Base-by-base conservation (phyloP, 2,888 invertebrate species). In the Tubulanus polymorphus region DNA sequence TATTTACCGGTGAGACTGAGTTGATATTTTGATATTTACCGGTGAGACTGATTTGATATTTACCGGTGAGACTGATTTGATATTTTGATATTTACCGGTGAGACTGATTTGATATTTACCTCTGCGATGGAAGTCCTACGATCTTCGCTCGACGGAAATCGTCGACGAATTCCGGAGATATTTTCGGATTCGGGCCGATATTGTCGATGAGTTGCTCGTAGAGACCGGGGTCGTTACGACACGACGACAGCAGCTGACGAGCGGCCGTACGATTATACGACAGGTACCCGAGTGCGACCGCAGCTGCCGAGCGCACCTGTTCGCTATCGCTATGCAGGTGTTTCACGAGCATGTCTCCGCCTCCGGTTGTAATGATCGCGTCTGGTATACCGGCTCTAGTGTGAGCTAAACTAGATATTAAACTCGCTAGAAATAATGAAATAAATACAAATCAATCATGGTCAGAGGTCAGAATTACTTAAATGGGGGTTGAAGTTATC, bases 361-460 rank as follows among this genome's bases (percentile, higher is more conserved):
- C 73, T 5, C 78, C 78, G 1, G 71, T 65, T 18, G 78, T 76
- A 18, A 78, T 64, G 73, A 79, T 78, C 55, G 78, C 79, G 60
- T 79, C 79, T 5, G 77, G 70, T 37, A 79, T 76, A 5, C 79
- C 79, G 18, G 79, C 75, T 5, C 79, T 62, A 0, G 77, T 77
- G 63, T 79, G 78, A 3, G 76, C 73, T 27, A 79, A 64, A 61
- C 76, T 77, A 10, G 78, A 73, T 37, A 79, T 60, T 1, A 76
- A 65, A 58, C 76, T 72, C 41, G 70, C 68, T 45, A 23, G 18
- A 45, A 45, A n/a, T 10, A n/a, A 45, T n/a, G 18, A n/a, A 35
- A n/a, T n/a, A 35, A 12, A n/a, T n/a, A n/a, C n/a, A n/a, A n/a
- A n/a, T n/a, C n/a, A n/a, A n/a, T n/a, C n/a, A n/a, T n/a, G n/a